Base-by-base conservation (phyloP, 2,888 invertebrate species). In the Drosophila multiciliata region DNA sequence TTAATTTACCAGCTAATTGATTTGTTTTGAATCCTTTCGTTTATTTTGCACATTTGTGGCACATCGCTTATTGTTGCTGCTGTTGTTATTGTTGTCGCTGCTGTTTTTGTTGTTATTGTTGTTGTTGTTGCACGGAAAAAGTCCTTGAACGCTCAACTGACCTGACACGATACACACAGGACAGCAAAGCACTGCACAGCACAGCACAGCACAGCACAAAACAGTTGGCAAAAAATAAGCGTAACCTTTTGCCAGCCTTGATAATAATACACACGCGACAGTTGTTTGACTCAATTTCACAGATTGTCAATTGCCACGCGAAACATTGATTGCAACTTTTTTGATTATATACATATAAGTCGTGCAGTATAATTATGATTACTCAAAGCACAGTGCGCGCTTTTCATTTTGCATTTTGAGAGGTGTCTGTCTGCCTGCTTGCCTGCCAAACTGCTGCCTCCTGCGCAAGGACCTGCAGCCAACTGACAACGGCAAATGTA, bases 61-160 rank as follows among this genome's bases (percentile, higher is more conserved):
- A 64, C 58, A 64, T 64, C 55, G 33, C 54, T 55, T 65, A 54
- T 36, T 69, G 57, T 63, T 75, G 60, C 74, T 72, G 64, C 36
- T 65, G 50, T 60, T 75, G 60, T 74, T 61, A 52, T 81, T 73
- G 58, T 66, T 75, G 70, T 66, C 70, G 65, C 66, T 60, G 62
- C 55, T 59, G 49, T 58, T 66, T 52, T 50, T 73, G 48, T 48
- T 60, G 40, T 52, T 62, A 52, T 55, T 71, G 61, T 66, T 67
- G 48, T 66, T 67, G 48, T 66, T 68, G 64, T 71, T 83, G 52
- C 65, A 86, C 64, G 62, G 66, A 54, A 75, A 68, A 85, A 85
- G 90, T 90, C 85, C 85, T 85, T 85, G 85, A 90, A 89, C 87
- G 89, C 89, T 86, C 87, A 90, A 89, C 85, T 90, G 85, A 85